Evolutionary conservation across 2,113 vertebrate species (phyloP).

Genomic region (Erythrocercus mccallii): DNA sequence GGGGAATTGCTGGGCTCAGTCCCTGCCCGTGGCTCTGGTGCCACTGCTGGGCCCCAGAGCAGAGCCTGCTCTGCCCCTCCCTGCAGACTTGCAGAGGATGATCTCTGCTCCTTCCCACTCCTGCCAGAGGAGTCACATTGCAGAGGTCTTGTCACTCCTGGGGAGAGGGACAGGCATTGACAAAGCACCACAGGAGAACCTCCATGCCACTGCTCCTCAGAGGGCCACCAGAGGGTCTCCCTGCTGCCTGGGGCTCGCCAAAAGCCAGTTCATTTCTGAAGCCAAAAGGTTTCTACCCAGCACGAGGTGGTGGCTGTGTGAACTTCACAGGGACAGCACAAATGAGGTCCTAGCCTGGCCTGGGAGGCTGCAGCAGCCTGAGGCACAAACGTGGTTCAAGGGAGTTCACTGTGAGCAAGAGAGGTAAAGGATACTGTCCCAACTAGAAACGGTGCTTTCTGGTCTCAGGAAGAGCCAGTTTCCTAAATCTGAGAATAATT

Average conservation of each 20-base stretch:
- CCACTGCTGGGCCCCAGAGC: not conserved
- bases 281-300: not conserved
- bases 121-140: fast-evolving
- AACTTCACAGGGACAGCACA: not conserved
- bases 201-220: fast-evolving
- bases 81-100: not conserved
- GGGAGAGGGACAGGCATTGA: not conserved
- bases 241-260: not conserved
- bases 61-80: not conserved
- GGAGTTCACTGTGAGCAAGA: not conserved
- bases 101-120: not conserved
- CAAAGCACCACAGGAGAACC: not conserved
- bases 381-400: not conserved
- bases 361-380: not conserved
- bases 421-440: not conserved
- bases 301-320: fast-evolving
- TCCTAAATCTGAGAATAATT: slow-evolving; percentile 66
- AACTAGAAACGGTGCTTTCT: not conserved
- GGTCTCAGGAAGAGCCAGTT: slow-evolving; percentile 46
- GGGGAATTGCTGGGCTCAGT: not conserved
- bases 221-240: not conserved
- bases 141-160: not conserved
- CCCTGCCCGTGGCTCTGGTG: not conserved
- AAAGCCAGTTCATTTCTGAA: not conserved
- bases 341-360: not conserved